These are phyloP conservation scores for Cromileptes altivelis DNA, from an alignment of 2,113 vertebrate species.

Conservation along the genomic window DNA sequence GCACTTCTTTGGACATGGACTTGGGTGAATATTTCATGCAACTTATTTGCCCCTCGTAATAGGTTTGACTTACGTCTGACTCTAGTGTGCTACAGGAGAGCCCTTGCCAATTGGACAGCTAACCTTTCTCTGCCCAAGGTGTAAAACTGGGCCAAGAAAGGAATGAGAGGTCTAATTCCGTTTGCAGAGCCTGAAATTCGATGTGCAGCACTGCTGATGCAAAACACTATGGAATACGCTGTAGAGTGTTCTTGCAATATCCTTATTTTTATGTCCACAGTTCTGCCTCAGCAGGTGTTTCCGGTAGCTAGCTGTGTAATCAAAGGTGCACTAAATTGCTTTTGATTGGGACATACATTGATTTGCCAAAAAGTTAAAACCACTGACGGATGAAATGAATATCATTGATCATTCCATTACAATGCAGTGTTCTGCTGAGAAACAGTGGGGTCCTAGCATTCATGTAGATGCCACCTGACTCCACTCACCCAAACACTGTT, in stretches of 20 bases:
- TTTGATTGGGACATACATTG: too few relatives aligned
- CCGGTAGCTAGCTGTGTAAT: too few relatives aligned
- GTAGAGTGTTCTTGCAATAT: neutral
- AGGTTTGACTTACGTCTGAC: constrained; percentile 62
- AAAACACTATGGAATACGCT: neutral
- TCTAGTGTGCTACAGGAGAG: constrained; percentile 23
- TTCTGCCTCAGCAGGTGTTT: neutral
- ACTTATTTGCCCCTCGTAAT: constrained; percentile 77
- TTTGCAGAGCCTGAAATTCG: constrained; percentile 17
- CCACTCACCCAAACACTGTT: too few relatives aligned
- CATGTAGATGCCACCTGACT: too few relatives aligned
- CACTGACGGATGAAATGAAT: too few relatives aligned
- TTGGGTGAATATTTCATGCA: constrained; percentile 79
- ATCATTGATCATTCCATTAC: too few relatives aligned
- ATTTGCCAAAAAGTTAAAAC: too few relatives aligned
- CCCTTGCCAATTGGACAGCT: constrained; percentile 42
- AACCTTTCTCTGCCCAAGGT: constrained; percentile 34
- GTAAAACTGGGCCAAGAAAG: constrained; percentile 12
- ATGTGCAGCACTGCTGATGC: constrained; percentile 5
- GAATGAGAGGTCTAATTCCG: constrained; percentile 35
- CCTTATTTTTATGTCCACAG: neutral
- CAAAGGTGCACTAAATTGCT: too few relatives aligned
- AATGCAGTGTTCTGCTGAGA: too few relatives aligned
- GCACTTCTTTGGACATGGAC: constrained; percentile 57
- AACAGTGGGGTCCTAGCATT: too few relatives aligned